Evolutionary conservation across 2,888 invertebrate species (phyloP), one percentile per base, ranked within the genome.

Genomic region (Drosophila ezoana): DNA sequence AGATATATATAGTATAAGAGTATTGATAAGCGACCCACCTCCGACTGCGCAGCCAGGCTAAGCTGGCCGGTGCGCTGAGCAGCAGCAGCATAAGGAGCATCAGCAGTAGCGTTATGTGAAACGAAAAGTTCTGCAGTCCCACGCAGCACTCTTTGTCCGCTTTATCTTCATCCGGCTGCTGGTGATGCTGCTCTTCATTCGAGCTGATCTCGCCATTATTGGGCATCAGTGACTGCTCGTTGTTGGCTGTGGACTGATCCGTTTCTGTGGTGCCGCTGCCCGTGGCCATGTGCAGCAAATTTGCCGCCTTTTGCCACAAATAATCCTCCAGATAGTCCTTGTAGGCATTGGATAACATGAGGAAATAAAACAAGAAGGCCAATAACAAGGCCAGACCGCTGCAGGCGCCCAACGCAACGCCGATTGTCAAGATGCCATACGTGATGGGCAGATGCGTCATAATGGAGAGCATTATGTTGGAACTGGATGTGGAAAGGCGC

Each of bases 41-140:
- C 82, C 95, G 96, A 93, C 95, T 96, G 87, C 95, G 95, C 0
- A 96, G 95, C 97, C 97, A 97, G 5, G 96, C 95, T 43, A 97
- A 90, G 14, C 95, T 93, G 43, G 95, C 94, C 0, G 97, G 97
- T 11, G 95, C 77, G 91, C 96, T 96, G 40, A 96, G 92, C n/a
- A 94, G 72, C 0, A 96, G 93, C 33, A 95, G 93, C 14, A 94
- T 90, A 56, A 94, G 89, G 94, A 96, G 95, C 77, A 97, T 89
- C 54, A 95, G 92, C 81, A 97, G 95, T 81, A 96, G 90, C 65
- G 95, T 94, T 86, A 96, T 93, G 89, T 97, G 96, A 90, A 96
- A 96, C 87, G 96, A 94, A 79, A 96, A 93, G 77, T 93, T 93
- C 4, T 80, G 81, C 3, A 89, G 44, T 8, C 82, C 79, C 33